A percentile compares a stretch with the other conserved stretches of the same genome.
Conservation (phyloP, 1,140 invertebrate genomes). For the Caenorhabditis remanei region DNA sequence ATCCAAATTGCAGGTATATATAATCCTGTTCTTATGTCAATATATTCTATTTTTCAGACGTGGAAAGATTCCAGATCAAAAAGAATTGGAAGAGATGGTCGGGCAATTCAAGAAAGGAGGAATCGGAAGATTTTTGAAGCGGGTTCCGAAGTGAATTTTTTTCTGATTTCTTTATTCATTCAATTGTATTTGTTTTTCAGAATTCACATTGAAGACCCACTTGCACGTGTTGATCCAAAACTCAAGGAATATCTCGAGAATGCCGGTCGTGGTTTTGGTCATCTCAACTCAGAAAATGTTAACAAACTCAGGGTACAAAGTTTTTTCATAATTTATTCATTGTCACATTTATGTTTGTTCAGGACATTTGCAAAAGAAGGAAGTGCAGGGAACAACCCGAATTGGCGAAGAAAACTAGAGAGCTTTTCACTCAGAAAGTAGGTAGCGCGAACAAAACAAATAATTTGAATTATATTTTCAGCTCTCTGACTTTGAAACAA, state of each 20-base stretch:
- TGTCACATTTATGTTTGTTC: not conserved
- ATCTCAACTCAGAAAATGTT: not conserved
- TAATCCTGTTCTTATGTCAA: not conserved
- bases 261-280: not conserved
- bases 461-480: not conserved
- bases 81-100: constrained; percentile 40
- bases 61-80: constrained; percentile 28
- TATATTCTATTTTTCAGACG: not conserved
- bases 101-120: not conserved
- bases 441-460: not conserved
- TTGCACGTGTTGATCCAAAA: constrained; percentile 42
- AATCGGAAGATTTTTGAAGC: constrained; percentile 45
- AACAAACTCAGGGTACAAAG: constrained; percentile 25
- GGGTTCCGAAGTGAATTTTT: constrained; percentile 22
- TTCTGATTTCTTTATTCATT: not conserved
- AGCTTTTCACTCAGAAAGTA: constrained; percentile 44
- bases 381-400: constrained; percentile 43
- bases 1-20: constrained; percentile 53
- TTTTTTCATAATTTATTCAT: too few species aligned
- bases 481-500: constrained; percentile 44
- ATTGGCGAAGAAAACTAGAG: constrained; percentile 21
- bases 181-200: not conserved
- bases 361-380: constrained; percentile 35
- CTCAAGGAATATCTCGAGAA: constrained; percentile 19
- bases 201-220: constrained; percentile 56